Percentiles rank a stretch among this genome's conserved stretches.
Evolutionary conservation across 1,140 invertebrate species (phyloP).

Genomic region (Euglossa dilemma): DNA sequence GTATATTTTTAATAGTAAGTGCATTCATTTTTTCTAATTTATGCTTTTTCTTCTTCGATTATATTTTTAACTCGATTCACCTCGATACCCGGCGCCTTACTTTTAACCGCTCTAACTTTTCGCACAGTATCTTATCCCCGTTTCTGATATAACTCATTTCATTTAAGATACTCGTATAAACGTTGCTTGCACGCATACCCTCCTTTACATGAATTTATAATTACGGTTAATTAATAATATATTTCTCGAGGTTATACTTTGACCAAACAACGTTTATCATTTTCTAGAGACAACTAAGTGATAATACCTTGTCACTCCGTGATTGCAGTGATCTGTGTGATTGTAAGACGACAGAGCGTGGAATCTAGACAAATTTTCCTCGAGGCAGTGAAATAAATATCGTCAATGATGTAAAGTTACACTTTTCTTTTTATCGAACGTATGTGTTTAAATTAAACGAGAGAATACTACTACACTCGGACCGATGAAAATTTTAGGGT

Average conservation of each 20-base stretch:
- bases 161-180: not conserved
- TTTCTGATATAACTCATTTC: not conserved
- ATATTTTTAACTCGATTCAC: not conserved
- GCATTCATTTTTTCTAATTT: constrained; percentile 44
- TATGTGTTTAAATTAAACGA: constrained; percentile 25
- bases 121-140: not conserved
- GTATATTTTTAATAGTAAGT: constrained; percentile 51
- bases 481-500: constrained; percentile 16
- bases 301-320: constrained; percentile 39
- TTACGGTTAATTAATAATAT: constrained; percentile 18
- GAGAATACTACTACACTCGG: constrained; percentile 11
- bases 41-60: constrained; percentile 24
- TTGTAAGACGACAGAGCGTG: constrained; percentile 16
- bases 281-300: constrained; percentile 28
- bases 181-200: constrained; percentile 16
- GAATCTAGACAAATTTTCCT: constrained; percentile 22
- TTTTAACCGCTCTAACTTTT: not conserved
- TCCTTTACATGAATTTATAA: not conserved
- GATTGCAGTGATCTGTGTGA: constrained; percentile 1
- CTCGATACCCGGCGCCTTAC: not conserved
- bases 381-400: constrained; percentile 53
- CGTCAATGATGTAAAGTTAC: constrained; percentile 18
- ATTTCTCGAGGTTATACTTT: not conserved
- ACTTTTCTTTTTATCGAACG: constrained; percentile 13
- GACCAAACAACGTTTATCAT: constrained; percentile 37